A percentile compares a stretch with the other conserved stretches of the same genome.
These are phyloP conservation scores for Hippoglossus stenolepis DNA, from an alignment of 2,113 vertebrate genomes.

Conservation along the genomic window DNA sequence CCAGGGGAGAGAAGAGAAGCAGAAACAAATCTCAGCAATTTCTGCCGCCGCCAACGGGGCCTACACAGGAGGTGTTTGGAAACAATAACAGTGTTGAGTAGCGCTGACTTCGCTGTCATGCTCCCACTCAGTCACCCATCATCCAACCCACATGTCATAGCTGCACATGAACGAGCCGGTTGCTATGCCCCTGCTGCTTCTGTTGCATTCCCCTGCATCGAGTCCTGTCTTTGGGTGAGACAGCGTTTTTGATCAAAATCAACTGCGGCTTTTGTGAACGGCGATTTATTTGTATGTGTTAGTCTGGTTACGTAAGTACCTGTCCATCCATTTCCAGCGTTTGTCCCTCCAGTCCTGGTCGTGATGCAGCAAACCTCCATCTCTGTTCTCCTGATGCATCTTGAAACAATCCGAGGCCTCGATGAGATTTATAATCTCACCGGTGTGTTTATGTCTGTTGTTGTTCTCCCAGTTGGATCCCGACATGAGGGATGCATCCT, in stretches of 20 bases:
- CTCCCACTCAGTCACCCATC: slow-evolving; percentile 57
- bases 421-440: too few relatives aligned
- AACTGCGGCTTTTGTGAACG: too few relatives aligned
- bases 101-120: slow-evolving; percentile 49
- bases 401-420: too few relatives aligned
- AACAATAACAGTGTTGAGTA: slow-evolving; percentile 34
- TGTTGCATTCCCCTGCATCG: neutral
- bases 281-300: too few relatives aligned
- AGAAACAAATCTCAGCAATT: neutral
- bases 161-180: neutral
- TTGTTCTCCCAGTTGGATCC: neutral
- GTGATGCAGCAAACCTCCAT: too few relatives aligned
- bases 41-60: slow-evolving; percentile 11
- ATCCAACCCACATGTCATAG: slow-evolving; percentile 49
- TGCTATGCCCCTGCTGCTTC: too few relatives aligned
- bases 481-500: neutral
- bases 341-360: neutral
- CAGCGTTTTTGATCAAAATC: neutral
- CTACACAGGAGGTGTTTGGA: slow-evolving; percentile 26
- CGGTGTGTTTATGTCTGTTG: too few relatives aligned
- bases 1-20: neutral
- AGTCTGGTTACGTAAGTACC: neutral
- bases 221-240: neutral
- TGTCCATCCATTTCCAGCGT: too few relatives aligned
- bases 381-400: neutral